Evolutionary conservation across 2,888 invertebrate species (phyloP), one percentile per base, ranked within the genome.

Genomic region (Scaptodrosophila latifasciaeformis): DNA sequence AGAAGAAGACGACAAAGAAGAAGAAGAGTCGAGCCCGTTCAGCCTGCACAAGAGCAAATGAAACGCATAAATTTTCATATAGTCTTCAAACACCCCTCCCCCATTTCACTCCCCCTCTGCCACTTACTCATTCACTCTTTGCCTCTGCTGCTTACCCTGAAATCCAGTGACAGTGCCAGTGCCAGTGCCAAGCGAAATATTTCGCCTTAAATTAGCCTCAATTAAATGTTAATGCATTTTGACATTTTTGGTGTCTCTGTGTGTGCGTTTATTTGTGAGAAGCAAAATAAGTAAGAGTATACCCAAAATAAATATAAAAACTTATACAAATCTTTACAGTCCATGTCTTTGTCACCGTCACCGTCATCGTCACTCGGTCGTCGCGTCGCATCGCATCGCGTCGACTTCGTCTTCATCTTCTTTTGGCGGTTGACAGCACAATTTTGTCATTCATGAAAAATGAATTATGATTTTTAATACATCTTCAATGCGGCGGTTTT

Each of bases 141-240:
- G n/a, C n/a, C n/a, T n/a, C n/a, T n/a, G n/a, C n/a, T n/a, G n/a
- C n/a, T n/a, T n/a, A n/a, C n/a, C n/a, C n/a, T n/a, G n/a, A n/a
- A n/a, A n/a, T 10, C 37, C 13, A 17, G 10, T 17, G 37, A 37
- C 37, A 70, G 67, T 69, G 65, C n/a, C n/a, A 65, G 24, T 3
- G 4, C 4, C 37, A 17, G 15, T 60, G 72, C 58, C 77, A 67
- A 81, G 77, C 79, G 76, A 82, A 82, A 82, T 82, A 82, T 82
- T 82, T 83, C 77, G 83, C 82, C 68, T 66, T 60, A 82, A 82
- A 82, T 82, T 82, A 85, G 84, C 84, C 84, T 85, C 85, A 85
- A 84, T 85, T 83, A 83, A 84, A 85, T 85, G 84, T 84, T 85
- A 85, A 85, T 85, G 83, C 83, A 81, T 85, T 84, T 84, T 84